Conservation (phyloP, 1,140 invertebrate genomes). For the Nephotettix cincticeps region DNA sequence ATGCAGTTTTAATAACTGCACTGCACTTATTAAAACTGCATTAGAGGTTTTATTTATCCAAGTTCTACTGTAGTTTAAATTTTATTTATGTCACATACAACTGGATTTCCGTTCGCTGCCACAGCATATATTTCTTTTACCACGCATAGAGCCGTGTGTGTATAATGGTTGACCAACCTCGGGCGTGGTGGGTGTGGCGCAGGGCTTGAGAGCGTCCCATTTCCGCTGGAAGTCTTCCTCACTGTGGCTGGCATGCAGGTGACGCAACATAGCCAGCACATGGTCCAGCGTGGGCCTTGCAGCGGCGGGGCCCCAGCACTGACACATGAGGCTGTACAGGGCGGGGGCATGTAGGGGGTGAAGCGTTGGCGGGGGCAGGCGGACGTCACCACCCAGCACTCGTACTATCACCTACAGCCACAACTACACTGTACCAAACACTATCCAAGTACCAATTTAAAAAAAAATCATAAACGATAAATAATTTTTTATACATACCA, state of each 20-base stretch:
- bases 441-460: too few relatives aligned
- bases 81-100: too few relatives aligned
- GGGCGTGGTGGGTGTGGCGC: conserved; percentile 55
- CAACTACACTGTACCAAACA: too few relatives aligned
- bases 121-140: too few relatives aligned
- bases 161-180: not conserved
- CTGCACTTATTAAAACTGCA: too few relatives aligned
- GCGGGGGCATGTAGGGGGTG: conserved; percentile 18
- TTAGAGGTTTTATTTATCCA: too few relatives aligned
- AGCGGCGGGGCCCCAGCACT: conserved; percentile 58
- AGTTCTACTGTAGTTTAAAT: too few relatives aligned
- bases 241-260: conserved; percentile 46
- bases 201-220: conserved; percentile 64
- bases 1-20: too few relatives aligned
- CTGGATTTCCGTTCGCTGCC: too few relatives aligned
- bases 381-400: conserved; percentile 41
- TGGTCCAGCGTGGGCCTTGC: conserved; percentile 52
- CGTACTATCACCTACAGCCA: conserved; percentile 56
- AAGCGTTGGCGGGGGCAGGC: conserved; percentile 34
- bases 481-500: too few relatives aligned
- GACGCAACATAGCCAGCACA: conserved; percentile 57
- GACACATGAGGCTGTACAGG: conserved; percentile 65
- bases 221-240: conserved; percentile 64
- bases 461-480: too few relatives aligned
- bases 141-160: too few relatives aligned